Conservation (phyloP, 2,797 vertebrate genomes). For the Pangasius sanitwongsei region DNA sequence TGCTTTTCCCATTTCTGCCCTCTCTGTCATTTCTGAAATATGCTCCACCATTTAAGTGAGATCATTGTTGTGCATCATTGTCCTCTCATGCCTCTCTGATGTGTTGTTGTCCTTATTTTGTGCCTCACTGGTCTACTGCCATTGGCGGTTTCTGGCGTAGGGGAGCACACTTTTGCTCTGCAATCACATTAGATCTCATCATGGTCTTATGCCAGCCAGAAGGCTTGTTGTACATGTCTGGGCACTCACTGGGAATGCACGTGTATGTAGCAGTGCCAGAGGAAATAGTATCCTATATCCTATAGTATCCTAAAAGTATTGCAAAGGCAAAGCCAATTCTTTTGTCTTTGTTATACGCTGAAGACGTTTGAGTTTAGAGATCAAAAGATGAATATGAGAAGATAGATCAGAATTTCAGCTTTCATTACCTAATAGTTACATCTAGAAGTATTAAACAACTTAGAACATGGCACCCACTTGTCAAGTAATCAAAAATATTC, state of each 20-base stretch:
- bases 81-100: slow-evolving; percentile 35
- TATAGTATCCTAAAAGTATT: not conserved
- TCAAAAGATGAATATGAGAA: not conserved
- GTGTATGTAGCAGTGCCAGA: not conserved
- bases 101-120: slow-evolving; percentile 54
- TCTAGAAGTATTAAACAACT: not conserved
- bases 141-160: slow-evolving; percentile 27
- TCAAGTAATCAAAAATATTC: not conserved
- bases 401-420: not conserved
- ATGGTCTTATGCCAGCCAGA: slow-evolving; percentile 37
- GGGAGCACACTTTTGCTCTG: slow-evolving; percentile 37
- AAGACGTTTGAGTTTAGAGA: not conserved
- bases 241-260: slow-evolving; percentile 31
- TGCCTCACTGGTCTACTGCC: slow-evolving; percentile 38
- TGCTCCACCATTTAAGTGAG: slow-evolving; percentile 13
- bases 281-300: not conserved
- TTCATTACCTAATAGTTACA: not conserved
- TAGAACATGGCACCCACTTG: not conserved
- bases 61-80: slow-evolving; percentile 32
- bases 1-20: slow-evolving; percentile 13
- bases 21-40: slow-evolving; percentile 28
- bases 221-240: slow-evolving; percentile 43
- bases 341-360: not conserved
- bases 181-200: slow-evolving; percentile 51
- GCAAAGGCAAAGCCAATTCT: not conserved